These are phyloP conservation scores for Caenorhabditis japonica DNA, from an alignment of 2,888 invertebrate species.

Conservation along the genomic window DNA sequence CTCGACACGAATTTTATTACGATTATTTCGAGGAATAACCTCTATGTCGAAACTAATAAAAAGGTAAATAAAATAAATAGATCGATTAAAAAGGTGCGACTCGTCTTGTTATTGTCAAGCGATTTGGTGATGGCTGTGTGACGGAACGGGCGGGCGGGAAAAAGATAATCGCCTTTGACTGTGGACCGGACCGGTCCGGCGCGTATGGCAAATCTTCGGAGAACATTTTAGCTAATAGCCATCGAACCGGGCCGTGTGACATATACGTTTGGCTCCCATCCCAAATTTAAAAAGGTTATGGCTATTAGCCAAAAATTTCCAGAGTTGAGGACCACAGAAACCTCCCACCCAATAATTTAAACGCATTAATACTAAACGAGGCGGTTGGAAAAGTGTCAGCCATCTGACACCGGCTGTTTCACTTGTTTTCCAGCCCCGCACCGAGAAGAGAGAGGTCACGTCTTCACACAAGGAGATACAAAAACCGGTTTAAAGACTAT, in stretches of 20 bases:
- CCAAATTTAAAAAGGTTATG: no score
- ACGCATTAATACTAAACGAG: conserved; percentile 33
- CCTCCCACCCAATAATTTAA: not conserved
- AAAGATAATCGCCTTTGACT: conserved; percentile 44
- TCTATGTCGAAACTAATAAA: no score
- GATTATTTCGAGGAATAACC: no score
- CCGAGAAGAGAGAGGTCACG: conserved; percentile 13
- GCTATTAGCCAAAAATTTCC: no score
- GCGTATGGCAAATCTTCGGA: not conserved
- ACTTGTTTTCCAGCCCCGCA: conserved; percentile 6
- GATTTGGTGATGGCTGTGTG: conserved; percentile 30
- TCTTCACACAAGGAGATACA: not conserved
- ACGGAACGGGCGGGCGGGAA: conserved; percentile 7
- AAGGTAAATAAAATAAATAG: conserved; percentile 27
- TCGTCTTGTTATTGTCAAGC: conserved; percentile 20
- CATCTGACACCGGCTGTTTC: conserved; percentile 43
- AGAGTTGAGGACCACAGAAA: no score
- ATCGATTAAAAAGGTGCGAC: conserved; percentile 47
- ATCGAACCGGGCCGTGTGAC: no score
- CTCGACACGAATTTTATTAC: no score
- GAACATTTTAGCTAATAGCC: no score
- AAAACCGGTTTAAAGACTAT: conserved; percentile 24
- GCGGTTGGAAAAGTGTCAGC: conserved; percentile 19
- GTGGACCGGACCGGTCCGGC: conserved; percentile 20
- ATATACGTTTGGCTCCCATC: no score